phyloP scores from a whole-genome alignment of 2,888 invertebrate genomes.

The Alviniconcha strummeri region DNA sequence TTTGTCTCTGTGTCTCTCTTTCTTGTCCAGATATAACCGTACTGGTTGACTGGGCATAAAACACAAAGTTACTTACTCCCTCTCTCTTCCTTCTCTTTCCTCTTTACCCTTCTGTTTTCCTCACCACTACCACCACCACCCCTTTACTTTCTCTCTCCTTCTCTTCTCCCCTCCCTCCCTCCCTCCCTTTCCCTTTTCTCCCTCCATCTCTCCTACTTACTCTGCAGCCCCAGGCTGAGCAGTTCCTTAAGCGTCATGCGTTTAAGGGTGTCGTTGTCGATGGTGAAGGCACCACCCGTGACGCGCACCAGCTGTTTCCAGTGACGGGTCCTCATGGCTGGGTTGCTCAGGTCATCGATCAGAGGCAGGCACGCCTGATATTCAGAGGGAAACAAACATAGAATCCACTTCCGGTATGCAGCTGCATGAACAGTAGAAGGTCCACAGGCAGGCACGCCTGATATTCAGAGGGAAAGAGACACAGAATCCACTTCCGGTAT shows the following conservation, averaged over 20 bases:
- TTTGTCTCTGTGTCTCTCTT: no score
- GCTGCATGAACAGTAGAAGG: no score
- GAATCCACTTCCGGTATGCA: no score
- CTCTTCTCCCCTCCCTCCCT: not conserved
- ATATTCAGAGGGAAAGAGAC: no score
- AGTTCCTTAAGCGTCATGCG: conserved; percentile 73
- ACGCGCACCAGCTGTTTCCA: conserved; percentile 73
- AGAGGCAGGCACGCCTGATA: conserved; percentile 69
- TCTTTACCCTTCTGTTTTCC: not conserved
- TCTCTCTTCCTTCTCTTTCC: no score
- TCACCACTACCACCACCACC: not conserved
- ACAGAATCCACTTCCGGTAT: no score
- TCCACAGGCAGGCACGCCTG: no score
- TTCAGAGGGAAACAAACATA: not conserved
- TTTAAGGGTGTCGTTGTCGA: conserved; percentile 72
- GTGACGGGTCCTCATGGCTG: conserved; percentile 73
- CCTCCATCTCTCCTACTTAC: conserved; percentile 51
- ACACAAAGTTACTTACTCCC: no score
- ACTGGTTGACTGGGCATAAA: no score
- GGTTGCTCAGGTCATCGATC: conserved; percentile 72
- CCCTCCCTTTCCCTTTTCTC: no score
- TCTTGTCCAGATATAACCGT: no score
- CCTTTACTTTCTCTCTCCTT: no score
- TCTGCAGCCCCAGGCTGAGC: conserved; percentile 71
- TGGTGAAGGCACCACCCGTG: conserved; percentile 68